phyloP scores from a whole-genome alignment of 2,888 invertebrate species.

The Hyposoter didymator region DNA sequence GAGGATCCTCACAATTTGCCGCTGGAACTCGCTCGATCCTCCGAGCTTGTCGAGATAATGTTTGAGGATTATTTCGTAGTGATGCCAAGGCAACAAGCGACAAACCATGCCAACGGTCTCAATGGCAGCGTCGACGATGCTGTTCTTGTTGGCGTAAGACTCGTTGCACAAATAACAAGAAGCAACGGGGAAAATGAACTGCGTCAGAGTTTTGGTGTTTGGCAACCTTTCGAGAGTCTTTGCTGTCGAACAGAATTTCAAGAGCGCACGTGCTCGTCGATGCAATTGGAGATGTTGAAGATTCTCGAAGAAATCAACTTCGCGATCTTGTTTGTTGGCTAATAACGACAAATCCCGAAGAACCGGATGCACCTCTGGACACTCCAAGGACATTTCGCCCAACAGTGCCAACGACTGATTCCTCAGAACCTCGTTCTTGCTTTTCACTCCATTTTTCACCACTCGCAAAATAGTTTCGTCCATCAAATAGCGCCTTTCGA shows the following conservation, averaged over 20 bases:
- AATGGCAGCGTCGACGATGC: slow-evolving; percentile 93
- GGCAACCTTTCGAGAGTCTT: slow-evolving; percentile 87
- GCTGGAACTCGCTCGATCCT: slow-evolving; percentile 90
- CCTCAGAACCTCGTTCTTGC: slow-evolving; percentile 89
- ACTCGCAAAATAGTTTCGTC: slow-evolving; percentile 90
- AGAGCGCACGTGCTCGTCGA: slow-evolving; percentile 92
- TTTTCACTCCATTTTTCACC: slow-evolving; percentile 90
- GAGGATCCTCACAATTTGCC: slow-evolving; percentile 91
- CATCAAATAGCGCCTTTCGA: slow-evolving; percentile 89
- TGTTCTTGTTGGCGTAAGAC: slow-evolving; percentile 91
- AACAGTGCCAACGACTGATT: slow-evolving; percentile 93
- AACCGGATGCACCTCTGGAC: slow-evolving; percentile 89
- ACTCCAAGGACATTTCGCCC: slow-evolving; percentile 91
- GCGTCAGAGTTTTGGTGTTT: slow-evolving; percentile 90
- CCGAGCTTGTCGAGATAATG: slow-evolving; percentile 92
- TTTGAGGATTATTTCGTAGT: slow-evolving; percentile 93
- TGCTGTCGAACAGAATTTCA: slow-evolving; percentile 89
- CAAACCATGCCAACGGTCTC: slow-evolving; percentile 92
- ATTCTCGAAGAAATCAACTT: slow-evolving; percentile 98
- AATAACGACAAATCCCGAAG: slow-evolving; percentile 89
- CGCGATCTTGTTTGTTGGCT: slow-evolving; percentile 89
- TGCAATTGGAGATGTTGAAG: slow-evolving; percentile 95
- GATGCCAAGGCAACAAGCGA: slow-evolving; percentile 93
- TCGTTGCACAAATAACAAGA: slow-evolving; percentile 92
- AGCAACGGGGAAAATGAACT: slow-evolving; percentile 94